Evolutionary conservation across 2,888 invertebrate genomes (phyloP).

Genomic region (Cybosia mesomella): DNA sequence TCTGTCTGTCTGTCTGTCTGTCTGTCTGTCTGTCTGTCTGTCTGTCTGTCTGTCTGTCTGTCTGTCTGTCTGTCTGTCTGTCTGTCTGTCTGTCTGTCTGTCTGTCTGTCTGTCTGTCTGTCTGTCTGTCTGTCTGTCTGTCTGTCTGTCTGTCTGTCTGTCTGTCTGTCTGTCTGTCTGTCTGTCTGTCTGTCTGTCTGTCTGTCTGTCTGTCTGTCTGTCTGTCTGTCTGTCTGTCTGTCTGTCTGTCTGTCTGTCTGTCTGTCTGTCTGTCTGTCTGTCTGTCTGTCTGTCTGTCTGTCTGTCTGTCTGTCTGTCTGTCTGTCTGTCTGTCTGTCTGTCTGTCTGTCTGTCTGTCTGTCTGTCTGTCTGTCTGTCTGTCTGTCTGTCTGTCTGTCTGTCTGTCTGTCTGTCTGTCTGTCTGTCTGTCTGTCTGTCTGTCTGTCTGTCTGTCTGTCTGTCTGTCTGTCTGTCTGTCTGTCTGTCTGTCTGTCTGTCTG

Average conservation of each 20-base stretch:
- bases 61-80: constrained; percentile 24
- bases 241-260: constrained; percentile 24
- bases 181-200: constrained; percentile 24
- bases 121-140: constrained; percentile 24
- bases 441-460: constrained; percentile 11
- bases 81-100: constrained; percentile 24
- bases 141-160: constrained; percentile 24
- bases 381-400: constrained; percentile 20
- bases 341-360: constrained; percentile 22
- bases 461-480: neutral
- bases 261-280: constrained; percentile 24
- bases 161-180: constrained; percentile 23
- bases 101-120: constrained; percentile 24
- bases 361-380: constrained; percentile 19
- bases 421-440: constrained; percentile 16
- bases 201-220: constrained; percentile 24
- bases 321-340: constrained; percentile 21
- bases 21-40: constrained; percentile 24
- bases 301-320: constrained; percentile 24
- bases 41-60: constrained; percentile 24
- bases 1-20: constrained; percentile 24
- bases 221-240: constrained; percentile 24
- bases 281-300: constrained; percentile 24
- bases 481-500: constrained; percentile 4
- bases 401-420: constrained; percentile 21